phyloP scores from a whole-genome alignment of 2,113 vertebrate species.

The Alligator mississippiensis region DNA sequence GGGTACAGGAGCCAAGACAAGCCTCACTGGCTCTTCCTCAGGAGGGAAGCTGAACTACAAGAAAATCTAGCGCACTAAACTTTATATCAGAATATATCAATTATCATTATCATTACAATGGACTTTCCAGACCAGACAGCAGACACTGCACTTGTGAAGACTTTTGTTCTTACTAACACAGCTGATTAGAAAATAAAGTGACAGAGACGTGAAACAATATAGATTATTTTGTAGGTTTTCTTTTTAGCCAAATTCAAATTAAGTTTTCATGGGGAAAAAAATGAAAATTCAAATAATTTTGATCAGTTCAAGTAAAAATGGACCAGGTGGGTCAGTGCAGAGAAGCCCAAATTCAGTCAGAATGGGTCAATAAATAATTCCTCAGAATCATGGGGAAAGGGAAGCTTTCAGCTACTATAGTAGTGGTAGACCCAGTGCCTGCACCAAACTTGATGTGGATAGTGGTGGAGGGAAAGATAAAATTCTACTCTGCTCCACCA shows the following conservation, averaged over 20 bases:
- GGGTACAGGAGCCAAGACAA: background rate
- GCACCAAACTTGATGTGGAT: rapidly evolving
- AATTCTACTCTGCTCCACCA: background rate
- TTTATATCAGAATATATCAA: background rate
- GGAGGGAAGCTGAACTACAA: background rate
- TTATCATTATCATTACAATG: background rate
- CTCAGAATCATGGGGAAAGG: background rate
- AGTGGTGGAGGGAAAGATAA: background rate
- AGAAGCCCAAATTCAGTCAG: background rate
- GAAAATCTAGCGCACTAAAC: background rate
- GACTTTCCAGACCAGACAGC: background rate
- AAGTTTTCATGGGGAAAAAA: background rate
- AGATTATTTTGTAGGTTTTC: background rate
- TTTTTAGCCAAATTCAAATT: background rate
- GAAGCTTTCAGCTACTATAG: background rate
- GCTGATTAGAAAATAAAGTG: background rate
- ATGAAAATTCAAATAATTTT: background rate
- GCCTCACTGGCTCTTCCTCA: background rate
- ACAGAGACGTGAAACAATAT: background rate
- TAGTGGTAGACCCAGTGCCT: background rate
- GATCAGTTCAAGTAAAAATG: background rate
- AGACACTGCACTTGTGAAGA: background rate
- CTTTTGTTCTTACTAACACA: background rate
- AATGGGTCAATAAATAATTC: background rate
- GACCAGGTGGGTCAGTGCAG: background rate